Evolutionary conservation across 2,113 vertebrate species (phyloP), one percentile per base, ranked within the genome.

Genomic region (Chinchilla lanigera): DNA sequence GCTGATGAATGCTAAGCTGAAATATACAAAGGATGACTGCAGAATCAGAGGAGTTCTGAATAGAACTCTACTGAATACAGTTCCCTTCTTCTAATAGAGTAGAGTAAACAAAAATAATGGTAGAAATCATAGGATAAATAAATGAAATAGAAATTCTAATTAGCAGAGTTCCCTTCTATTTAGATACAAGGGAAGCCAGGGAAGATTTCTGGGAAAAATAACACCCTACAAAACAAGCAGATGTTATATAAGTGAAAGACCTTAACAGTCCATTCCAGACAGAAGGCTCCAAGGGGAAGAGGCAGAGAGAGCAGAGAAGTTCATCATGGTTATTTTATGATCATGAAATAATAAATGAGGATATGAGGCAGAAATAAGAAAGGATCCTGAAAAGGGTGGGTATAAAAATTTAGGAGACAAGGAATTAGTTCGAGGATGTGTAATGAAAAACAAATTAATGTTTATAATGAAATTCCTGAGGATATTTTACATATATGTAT

Each of bases 161-260:
- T 60, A 60, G 24, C 24, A 24, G 58, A 60, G 24, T 60, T 60
- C 24, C 16, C 58, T 24, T 17, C 3, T 41, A 44, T 2, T 77
- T 7, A 63, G 7, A 30, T 1, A 47, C 0, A 35, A 58, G 2
- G 5, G 30, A 60, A 28, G 6, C 7, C 16, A 41, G 19, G 9
- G 24, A 50, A 80, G 8, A 26, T 38, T 54, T 83, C 33, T 47
- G 16, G 47, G 35, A 17, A 50, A 61, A 63, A n/a, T 14, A 35
- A 28, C 71, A 26, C 90, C 54, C n/a, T 22, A 28, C 73, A 12
- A 33, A 89, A 58, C 38, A 92, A 35, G 52, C 4, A n/a, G 24
- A 69, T 1, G 5, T 35, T 8, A 73, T 35, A 22, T 19, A 73
- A 41, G n/a, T 22, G 12, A 65, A 73, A 82, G 24, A 28, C 1